A percentile compares a stretch with the other conserved stretches of the same genome.
phyloP scores from a whole-genome alignment of 2,113 vertebrate species.

The Montifringilla adamsi region DNA sequence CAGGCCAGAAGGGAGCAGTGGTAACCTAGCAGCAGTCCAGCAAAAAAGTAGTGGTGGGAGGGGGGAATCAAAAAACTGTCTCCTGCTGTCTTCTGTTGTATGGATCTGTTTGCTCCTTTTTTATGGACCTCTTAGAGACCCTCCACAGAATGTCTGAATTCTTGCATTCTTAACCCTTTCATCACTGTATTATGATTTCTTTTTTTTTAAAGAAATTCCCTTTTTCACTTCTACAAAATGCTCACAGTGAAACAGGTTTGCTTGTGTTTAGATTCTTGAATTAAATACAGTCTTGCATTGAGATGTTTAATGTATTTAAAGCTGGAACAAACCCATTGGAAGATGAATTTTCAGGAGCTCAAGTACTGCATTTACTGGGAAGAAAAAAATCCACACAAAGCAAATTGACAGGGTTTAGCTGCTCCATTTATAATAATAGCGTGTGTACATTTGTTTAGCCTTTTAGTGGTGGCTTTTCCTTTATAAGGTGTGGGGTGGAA shows the following conservation, averaged over 20 bases:
- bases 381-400: constrained; percentile 41
- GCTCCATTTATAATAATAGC: constrained; percentile 66
- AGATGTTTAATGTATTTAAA: constrained; percentile 75
- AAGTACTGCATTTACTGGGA: constrained; percentile 68
- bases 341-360: constrained; percentile 33
- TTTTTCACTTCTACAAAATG: constrained; percentile 35
- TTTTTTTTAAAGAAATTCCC: constrained; percentile 39
- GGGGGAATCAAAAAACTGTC: neutral
- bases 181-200: constrained; percentile 71
- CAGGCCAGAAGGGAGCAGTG: constrained; percentile 78
- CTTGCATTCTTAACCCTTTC: constrained; percentile 73
- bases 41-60: constrained; percentile 40
- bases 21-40: constrained; percentile 71
- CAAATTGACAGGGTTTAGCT: constrained; percentile 69
- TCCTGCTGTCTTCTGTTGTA: constrained; percentile 74
- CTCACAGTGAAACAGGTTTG: constrained; percentile 70
- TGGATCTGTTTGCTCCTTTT: constrained; percentile 76
- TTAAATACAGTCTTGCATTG: constrained; percentile 70
- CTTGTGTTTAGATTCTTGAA: constrained; percentile 70
- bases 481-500: constrained; percentile 45
- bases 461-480: constrained; percentile 67
- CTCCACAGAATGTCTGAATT: constrained; percentile 74
- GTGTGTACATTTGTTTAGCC: constrained; percentile 65
- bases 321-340: constrained; percentile 63
- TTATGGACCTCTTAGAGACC: constrained; percentile 75